Percentiles rank a stretch among this genome's conserved stretches.
These are phyloP conservation scores for Oryzaephilus surinamensis DNA, from an alignment of 1,140 invertebrate species.

Conservation along the genomic window DNA sequence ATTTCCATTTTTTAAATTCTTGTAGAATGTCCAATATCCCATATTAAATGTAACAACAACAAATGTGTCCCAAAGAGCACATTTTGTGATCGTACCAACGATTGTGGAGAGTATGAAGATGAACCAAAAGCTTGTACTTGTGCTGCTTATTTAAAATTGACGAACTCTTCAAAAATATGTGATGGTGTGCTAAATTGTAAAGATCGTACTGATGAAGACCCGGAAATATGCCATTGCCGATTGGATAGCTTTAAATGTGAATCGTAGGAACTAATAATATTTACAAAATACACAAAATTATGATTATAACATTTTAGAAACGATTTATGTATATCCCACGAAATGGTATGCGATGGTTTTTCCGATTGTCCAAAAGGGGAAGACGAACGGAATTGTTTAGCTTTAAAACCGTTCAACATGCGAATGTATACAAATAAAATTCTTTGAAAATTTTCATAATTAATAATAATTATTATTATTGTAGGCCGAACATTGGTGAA, in stretches of 20 bases:
- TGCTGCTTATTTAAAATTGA: conserved; percentile 52
- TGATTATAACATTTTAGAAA: conserved; percentile 24
- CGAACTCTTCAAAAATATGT: conserved; percentile 55
- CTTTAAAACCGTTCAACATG: conserved; percentile 8
- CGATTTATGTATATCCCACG: conserved; percentile 50
- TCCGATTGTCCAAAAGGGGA: conserved; percentile 57
- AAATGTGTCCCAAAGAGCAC: conserved; percentile 54
- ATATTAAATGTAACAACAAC: conserved; percentile 55
- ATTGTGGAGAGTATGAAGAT: conserved; percentile 62
- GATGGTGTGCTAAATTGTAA: conserved; percentile 68
- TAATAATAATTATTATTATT: conserved; percentile 17
- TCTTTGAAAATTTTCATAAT: neutral
- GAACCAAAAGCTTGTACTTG: conserved; percentile 58
- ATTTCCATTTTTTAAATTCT: neutral
- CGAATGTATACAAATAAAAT: neutral
- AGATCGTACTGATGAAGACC: conserved; percentile 69
- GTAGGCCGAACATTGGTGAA: conserved; percentile 41
- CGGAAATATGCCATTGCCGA: conserved; percentile 50
- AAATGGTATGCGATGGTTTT: conserved; percentile 61
- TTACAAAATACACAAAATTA: neutral
- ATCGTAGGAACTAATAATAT: conserved; percentile 28
- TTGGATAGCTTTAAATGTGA: conserved; percentile 39
- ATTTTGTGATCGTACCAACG: conserved; percentile 53
- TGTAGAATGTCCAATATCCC: conserved; percentile 44
- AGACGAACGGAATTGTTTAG: conserved; percentile 48